phyloP scores from a whole-genome alignment of 1,140 invertebrate species.

The Drosophila neocordata region DNA sequence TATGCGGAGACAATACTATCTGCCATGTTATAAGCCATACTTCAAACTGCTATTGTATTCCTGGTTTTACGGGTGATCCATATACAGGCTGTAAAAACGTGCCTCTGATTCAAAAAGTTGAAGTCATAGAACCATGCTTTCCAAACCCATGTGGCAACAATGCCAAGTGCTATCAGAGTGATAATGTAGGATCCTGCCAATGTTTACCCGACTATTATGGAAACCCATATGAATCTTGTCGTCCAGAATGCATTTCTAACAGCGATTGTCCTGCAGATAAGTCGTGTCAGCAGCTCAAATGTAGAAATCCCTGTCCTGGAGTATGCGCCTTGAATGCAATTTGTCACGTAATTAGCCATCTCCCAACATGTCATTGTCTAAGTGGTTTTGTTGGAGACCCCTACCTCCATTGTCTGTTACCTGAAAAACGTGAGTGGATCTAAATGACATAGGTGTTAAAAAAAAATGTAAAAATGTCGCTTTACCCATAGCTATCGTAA shows the following conservation, averaged over 20 bases:
- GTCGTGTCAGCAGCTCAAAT: conserved; percentile 90
- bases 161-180: conserved; percentile 88
- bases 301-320: conserved; percentile 90
- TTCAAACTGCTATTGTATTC: conserved; percentile 83
- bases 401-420: conserved; percentile 83
- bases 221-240: conserved; percentile 87
- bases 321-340: conserved; percentile 88
- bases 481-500: conserved; percentile 70
- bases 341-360: conserved; percentile 88
- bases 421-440: conserved; percentile 84
- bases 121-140: conserved; percentile 82
- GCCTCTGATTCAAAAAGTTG: conserved; percentile 83
- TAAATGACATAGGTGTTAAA: background rate
- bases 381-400: conserved; percentile 89
- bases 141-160: conserved; percentile 88
- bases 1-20: conserved; percentile 82
- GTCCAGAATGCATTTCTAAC: conserved; percentile 90
- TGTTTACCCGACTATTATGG: conserved; percentile 89
- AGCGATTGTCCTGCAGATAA: conserved; percentile 88
- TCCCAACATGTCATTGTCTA: conserved; percentile 88
- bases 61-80: conserved; percentile 84
- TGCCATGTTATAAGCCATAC: conserved; percentile 75
- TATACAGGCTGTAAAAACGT: conserved; percentile 83
- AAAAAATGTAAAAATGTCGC: conserved; percentile 86
- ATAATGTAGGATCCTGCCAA: conserved; percentile 87